Evolutionary conservation across 1,140 invertebrate species (phyloP).

Genomic region (Harlomillsia oculata): DNA sequence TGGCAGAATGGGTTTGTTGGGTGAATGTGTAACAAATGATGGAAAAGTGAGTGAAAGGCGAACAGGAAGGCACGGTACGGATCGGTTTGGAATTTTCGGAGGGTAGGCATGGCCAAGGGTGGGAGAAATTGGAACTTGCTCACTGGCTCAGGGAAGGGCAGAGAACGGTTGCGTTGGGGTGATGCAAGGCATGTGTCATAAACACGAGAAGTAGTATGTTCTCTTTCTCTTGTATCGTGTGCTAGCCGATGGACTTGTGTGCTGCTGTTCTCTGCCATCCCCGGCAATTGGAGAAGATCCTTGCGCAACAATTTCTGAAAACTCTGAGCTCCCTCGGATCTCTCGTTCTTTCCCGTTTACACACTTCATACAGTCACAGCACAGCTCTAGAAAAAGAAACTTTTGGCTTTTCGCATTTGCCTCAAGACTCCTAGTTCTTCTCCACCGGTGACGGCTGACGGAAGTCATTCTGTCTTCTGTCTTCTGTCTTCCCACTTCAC

Average conservation of each 20-base stretch:
- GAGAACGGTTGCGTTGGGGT: background rate
- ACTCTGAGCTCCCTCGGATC: conserved; percentile 9
- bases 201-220: background rate
- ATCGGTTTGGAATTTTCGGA: no score
- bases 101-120: no score
- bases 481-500: conserved; percentile 11
- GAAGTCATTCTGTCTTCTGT: conserved; percentile 22
- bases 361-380: no score
- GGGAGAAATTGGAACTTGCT: no score
- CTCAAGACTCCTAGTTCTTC: conserved; percentile 24
- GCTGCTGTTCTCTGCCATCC: background rate
- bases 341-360: conserved; percentile 10
- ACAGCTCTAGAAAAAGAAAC: conserved; percentile 22
- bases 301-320: conserved; percentile 36
- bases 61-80: no score
- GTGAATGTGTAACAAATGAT: no score
- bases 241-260: background rate
- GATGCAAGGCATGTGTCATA: conserved; percentile 20
- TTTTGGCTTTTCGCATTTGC: conserved; percentile 35
- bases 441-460: conserved; percentile 29
- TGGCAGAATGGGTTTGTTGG: no score
- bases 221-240: background rate
- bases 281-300: conserved; percentile 28
- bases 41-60: no score
- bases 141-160: no score